A percentile compares a stretch with the other conserved stretches of the same genome.
These are phyloP conservation scores for Paralinhomoeus sp. DNA, from an alignment of 2,888 invertebrate species.

Conservation along the genomic window DNA sequence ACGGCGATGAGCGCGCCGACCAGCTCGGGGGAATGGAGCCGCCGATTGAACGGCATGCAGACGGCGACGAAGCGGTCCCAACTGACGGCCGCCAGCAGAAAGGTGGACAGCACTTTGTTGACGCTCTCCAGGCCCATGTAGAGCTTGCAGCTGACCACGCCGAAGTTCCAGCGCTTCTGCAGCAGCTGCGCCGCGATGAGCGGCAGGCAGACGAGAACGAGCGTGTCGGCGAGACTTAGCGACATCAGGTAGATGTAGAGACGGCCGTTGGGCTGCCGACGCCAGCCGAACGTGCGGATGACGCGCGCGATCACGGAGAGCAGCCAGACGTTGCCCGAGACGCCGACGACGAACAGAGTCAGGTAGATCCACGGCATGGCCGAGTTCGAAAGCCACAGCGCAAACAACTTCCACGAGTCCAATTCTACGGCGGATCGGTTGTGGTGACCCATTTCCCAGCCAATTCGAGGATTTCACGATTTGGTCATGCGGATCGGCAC, in stretches of 20 bases:
- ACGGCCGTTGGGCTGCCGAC: no score
- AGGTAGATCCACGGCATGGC: no score
- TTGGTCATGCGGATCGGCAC: no score
- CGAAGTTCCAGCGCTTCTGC: slow-evolving; percentile 14
- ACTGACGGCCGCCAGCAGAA: slow-evolving; percentile 13
- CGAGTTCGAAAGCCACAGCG: no score
- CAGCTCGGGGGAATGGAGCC: neutral
- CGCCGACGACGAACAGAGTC: no score
- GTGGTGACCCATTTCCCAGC: no score
- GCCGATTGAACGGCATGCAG: slow-evolving; percentile 3
- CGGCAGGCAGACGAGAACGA: neutral
- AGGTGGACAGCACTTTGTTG: slow-evolving; percentile 13
- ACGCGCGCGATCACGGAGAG: no score
- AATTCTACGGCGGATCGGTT: no score
- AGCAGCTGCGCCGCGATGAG: slow-evolving; percentile 16
- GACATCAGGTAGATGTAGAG: slow-evolving; percentile 15
- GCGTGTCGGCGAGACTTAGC: slow-evolving; percentile 13
- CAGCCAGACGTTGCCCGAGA: no score
- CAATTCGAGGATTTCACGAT: no score
- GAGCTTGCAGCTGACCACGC: slow-evolving; percentile 12
- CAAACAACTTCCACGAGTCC: no score
- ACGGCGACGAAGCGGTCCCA: slow-evolving; percentile 17
- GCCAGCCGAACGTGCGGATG: no score
- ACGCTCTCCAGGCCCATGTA: slow-evolving; percentile 13
- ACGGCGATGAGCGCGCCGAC: neutral